Evolutionary conservation across 1,140 invertebrate species (phyloP).

Genomic region (Phocides pigmalion): DNA sequence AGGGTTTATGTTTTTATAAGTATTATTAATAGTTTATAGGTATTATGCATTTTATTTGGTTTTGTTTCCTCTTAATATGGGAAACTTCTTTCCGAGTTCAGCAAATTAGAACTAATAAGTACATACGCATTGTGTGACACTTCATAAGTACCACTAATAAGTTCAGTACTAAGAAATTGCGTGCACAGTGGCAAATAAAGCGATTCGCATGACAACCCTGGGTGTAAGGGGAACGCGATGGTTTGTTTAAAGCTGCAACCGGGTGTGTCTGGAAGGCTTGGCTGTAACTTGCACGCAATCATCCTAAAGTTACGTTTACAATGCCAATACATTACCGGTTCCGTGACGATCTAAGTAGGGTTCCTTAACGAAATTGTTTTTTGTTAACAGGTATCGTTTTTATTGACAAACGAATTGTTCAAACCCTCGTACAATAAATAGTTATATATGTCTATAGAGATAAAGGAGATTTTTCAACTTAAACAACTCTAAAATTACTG

Average conservation of each 20-base stretch:
- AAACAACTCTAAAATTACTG: too few species aligned
- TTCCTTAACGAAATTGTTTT: background rate
- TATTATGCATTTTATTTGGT: too few species aligned
- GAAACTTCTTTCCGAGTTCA: background rate
- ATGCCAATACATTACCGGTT: slow-evolving; percentile 14
- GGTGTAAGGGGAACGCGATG: too few species aligned
- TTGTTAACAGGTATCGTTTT: too few species aligned
- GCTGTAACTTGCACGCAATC: slow-evolving; percentile 45
- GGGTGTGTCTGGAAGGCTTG: slow-evolving; percentile 51
- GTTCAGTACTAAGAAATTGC: slow-evolving; percentile 10
- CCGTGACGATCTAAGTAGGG: background rate
- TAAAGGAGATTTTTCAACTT: too few species aligned
- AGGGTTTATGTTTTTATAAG: too few species aligned
- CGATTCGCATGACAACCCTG: slow-evolving; percentile 38
- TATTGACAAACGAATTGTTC: too few species aligned
- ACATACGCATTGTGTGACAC: background rate
- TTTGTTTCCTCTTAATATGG: background rate
- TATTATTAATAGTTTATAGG: too few species aligned
- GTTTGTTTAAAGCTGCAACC: slow-evolving; percentile 34
- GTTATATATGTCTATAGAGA: too few species aligned
- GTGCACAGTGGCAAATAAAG: slow-evolving; percentile 19
- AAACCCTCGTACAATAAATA: too few species aligned
- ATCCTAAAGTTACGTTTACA: slow-evolving; percentile 23
- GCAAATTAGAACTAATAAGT: background rate
- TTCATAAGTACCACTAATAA: background rate